phyloP scores from a whole-genome alignment of 1,140 invertebrate genomes.

The Cyclargus thomasi region DNA sequence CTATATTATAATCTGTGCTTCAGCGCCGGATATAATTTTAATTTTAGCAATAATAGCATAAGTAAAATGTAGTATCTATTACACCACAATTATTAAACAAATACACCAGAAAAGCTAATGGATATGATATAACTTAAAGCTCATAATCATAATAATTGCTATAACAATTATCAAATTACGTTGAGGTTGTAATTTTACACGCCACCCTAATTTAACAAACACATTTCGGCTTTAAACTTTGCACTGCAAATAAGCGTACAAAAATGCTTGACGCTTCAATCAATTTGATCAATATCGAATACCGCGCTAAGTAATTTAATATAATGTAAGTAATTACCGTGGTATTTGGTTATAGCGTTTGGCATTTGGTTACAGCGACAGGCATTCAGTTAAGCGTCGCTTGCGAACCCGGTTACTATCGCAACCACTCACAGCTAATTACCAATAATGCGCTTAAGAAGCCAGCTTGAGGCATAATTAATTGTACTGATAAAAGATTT shows the following conservation, averaged over 20 bases:
- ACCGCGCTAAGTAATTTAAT: neutral
- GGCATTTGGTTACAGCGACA: neutral
- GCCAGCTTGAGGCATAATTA: neutral
- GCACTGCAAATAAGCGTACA: neutral
- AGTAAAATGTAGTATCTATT: too few species aligned
- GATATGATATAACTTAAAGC: too few species aligned
- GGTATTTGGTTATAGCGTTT: neutral
- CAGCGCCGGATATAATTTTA: too few species aligned
- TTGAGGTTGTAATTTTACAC: too few species aligned
- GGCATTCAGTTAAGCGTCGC: slow-evolving; percentile 17
- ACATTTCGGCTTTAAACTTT: too few species aligned
- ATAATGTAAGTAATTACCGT: neutral
- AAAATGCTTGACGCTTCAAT: neutral
- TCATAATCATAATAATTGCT: too few species aligned
- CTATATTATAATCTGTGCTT: too few species aligned
- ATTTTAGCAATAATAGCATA: too few species aligned
- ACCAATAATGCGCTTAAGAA: slow-evolving; percentile 22
- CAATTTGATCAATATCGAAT: neutral
- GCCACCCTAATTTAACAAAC: too few species aligned
- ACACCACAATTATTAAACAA: too few species aligned
- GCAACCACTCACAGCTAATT: slow-evolving; percentile 25
- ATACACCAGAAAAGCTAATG: too few species aligned
- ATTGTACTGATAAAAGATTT: neutral
- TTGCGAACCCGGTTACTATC: slow-evolving; percentile 25
- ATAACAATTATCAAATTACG: too few species aligned